Conservation (phyloP, 2,888 invertebrate species). For the Oligia fasciuncula region DNA sequence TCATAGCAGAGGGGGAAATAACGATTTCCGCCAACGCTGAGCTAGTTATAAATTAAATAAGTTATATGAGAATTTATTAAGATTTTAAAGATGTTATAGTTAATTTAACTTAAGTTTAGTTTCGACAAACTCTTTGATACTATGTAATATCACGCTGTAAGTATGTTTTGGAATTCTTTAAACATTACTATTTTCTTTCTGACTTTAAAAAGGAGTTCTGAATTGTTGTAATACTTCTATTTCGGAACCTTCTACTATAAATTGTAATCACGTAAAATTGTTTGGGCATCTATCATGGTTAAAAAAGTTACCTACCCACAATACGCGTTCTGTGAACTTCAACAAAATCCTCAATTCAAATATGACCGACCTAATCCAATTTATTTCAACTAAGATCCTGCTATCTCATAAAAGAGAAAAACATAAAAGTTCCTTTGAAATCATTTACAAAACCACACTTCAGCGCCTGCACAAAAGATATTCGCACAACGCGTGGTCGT, state of each 20-base stretch:
- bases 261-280: not conserved
- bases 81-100: not conserved
- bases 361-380: conserved; percentile 36
- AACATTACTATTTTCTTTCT: not conserved
- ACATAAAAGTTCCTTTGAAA: conserved; percentile 51
- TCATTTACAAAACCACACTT: conserved; percentile 58
- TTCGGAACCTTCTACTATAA: not conserved
- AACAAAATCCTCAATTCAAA: conserved; percentile 27
- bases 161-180: not conserved
- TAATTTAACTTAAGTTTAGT: not conserved
- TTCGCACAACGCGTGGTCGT: conserved; percentile 51
- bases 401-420: conserved; percentile 44
- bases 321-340: not conserved
- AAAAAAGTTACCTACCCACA: no score
- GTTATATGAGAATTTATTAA: not conserved
- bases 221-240: not conserved
- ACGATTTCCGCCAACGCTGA: conserved; percentile 8
- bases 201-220: not conserved
- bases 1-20: conserved; percentile 11
- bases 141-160: no score
- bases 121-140: not conserved
- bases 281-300: no score
- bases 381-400: conserved; percentile 22
- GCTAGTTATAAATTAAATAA: conserved; percentile 7
- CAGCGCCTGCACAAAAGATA: conserved; percentile 68